Conservation (phyloP, 2,797 vertebrate species). For the Dendrocincla tyrannina region DNA sequence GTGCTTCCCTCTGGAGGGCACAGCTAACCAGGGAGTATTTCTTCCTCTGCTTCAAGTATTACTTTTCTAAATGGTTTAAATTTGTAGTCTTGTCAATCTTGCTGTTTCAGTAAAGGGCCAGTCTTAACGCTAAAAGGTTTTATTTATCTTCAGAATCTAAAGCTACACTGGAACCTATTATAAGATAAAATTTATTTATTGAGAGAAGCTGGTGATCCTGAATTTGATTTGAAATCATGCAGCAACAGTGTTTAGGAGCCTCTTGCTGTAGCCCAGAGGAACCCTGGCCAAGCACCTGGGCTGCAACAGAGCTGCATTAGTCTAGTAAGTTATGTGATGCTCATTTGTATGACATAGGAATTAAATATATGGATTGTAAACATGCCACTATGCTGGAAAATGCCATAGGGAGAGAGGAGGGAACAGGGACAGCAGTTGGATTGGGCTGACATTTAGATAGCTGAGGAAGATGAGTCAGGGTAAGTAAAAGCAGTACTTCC, state of each 20-base stretch:
- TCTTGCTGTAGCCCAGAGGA: not conserved
- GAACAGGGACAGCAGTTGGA: not conserved
- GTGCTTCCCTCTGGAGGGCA: not conserved
- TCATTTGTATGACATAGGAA: not conserved
- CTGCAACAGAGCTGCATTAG: not conserved
- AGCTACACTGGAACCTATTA: conserved; percentile 27
- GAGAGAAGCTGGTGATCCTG: not conserved
- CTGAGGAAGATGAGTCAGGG: not conserved
- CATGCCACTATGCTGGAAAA: not conserved
- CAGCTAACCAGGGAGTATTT: not conserved
- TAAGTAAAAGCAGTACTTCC: conserved; percentile 14
- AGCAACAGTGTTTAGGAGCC: not conserved
- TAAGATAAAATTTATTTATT: conserved; percentile 31
- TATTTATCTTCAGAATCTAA: conserved; percentile 41
- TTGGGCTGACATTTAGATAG: not conserved
- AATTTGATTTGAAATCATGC: not conserved
- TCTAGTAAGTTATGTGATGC: not conserved
- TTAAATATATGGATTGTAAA: not conserved
- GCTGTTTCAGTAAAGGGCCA: conserved; percentile 27
- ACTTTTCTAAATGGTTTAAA: conserved; percentile 11
- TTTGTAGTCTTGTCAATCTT: not conserved
- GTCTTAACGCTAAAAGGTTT: not conserved
- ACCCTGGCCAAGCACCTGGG: not conserved
- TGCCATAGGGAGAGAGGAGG: not conserved
- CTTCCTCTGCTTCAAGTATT: not conserved